Evolutionary conservation across 2,797 vertebrate species (phyloP).

Genomic region (Cryptoprocta ferox): DNA sequence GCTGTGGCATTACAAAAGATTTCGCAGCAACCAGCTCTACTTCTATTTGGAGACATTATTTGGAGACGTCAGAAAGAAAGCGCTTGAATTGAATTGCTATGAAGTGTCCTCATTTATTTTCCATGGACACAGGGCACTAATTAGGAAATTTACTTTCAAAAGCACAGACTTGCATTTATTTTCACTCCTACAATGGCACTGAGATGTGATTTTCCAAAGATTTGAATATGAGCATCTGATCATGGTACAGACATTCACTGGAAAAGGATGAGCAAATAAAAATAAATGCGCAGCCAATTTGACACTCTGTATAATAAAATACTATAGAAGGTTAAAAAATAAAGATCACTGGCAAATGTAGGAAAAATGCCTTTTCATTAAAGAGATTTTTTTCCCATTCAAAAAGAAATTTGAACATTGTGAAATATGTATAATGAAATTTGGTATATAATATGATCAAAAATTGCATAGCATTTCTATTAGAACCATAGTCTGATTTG

Average conservation of each 20-base stretch:
- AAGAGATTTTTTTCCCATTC: not conserved
- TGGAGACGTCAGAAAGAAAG: not conserved
- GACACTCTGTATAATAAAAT: slow-evolving; percentile 46
- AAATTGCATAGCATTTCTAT: slow-evolving; percentile 29
- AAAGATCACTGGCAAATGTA: not conserved
- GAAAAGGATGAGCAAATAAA: slow-evolving; percentile 59
- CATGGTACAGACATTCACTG: slow-evolving; percentile 12
- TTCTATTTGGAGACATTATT: slow-evolving; percentile 13
- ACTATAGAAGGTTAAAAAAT: not conserved
- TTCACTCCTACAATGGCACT: slow-evolving; percentile 31
- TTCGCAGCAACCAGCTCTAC: slow-evolving; percentile 8
- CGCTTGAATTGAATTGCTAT: not conserved
- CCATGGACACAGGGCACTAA: slow-evolving; percentile 39
- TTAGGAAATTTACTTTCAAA: slow-evolving; percentile 57
- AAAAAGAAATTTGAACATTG: slow-evolving; percentile 36
- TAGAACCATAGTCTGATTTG: slow-evolving; percentile 16
- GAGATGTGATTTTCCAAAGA: slow-evolving; percentile 45
- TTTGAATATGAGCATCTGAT: slow-evolving; percentile 58
- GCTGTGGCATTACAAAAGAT: not conserved
- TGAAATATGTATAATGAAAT: not conserved
- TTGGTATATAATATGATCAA: not conserved
- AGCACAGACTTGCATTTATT: slow-evolving; percentile 53
- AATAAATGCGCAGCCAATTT: slow-evolving; percentile 43
- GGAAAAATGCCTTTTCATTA: slow-evolving; percentile 19
- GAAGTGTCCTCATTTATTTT: slow-evolving; percentile 17